Conservation (phyloP, 2,888 invertebrate species). For the Chouioia cunea region DNA sequence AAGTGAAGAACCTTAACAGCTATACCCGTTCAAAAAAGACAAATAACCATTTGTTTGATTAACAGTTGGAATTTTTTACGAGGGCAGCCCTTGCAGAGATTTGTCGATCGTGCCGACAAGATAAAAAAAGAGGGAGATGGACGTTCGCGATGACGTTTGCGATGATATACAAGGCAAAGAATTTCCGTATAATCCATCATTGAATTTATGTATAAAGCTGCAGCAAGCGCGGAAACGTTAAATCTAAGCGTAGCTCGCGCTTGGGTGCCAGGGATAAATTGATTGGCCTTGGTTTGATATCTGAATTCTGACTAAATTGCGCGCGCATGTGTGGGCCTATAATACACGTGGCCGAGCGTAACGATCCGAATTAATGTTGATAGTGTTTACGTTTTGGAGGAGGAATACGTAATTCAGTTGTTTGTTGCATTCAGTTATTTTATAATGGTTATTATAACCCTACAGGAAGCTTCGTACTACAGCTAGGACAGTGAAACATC, state of each 20-base stretch:
- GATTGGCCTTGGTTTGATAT: conserved; percentile 45
- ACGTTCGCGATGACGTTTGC: neutral
- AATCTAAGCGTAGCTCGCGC: conserved; percentile 27
- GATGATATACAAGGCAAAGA: conserved; percentile 45
- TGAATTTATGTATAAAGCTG: conserved; percentile 38
- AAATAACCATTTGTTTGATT: conserved; percentile 62
- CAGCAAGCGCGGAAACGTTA: conserved; percentile 35
- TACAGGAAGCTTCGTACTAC: no score
- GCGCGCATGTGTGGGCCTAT: neutral
- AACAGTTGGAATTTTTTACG: conserved; percentile 54
- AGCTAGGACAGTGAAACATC: no score
- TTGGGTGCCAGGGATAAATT: conserved; percentile 39
- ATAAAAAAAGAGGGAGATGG: conserved; percentile 7
- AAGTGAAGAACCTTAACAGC: neutral
- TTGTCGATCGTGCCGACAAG: conserved; percentile 41
- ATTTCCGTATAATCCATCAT: conserved; percentile 29
- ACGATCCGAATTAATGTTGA: neutral
- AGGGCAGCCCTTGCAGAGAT: conserved; percentile 47
- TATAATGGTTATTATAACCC: no score
- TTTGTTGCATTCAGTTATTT: no score
- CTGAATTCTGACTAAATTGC: neutral
- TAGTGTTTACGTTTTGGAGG: neutral
- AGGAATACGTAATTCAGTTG: no score
- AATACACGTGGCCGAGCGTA: neutral
- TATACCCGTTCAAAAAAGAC: conserved; percentile 42